A percentile compares a stretch with the other conserved stretches of the same genome.
phyloP scores from a whole-genome alignment of 2,113 vertebrate species.

The Crotalus tigris region DNA sequence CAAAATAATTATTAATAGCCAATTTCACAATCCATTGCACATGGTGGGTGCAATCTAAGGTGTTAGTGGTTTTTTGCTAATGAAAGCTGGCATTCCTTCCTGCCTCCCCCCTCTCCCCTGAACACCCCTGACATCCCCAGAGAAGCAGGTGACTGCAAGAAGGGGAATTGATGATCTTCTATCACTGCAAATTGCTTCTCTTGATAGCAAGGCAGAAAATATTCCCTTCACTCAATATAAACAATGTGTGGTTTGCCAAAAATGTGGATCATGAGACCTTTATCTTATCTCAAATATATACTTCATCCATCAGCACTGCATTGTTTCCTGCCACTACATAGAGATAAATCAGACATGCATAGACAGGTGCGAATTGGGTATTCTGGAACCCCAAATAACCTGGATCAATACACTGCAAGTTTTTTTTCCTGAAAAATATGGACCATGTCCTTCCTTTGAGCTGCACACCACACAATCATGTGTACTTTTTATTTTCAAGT shows the following conservation, averaged over 20 bases:
- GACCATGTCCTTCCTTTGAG: neutral
- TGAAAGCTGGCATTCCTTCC: neutral
- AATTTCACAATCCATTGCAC: neutral
- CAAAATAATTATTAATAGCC: neutral
- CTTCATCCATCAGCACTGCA: neutral
- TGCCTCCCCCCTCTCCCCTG: neutral
- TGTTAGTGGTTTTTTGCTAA: neutral
- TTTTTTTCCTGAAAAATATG: neutral
- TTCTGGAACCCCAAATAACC: neutral
- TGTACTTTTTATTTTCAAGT: neutral
- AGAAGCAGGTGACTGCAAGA: neutral
- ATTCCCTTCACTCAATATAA: neutral
- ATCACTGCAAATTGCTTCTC: neutral
- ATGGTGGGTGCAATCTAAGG: neutral
- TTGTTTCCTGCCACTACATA: no score
- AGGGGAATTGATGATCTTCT: neutral
- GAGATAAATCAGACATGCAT: neutral
- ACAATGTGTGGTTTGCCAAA: neutral
- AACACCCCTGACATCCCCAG: neutral
- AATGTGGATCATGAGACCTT: neutral
- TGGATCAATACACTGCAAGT: neutral
- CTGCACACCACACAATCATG: neutral
- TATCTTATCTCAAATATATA: neutral
- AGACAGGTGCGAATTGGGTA: neutral
- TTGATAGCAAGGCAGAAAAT: neutral